Conservation (phyloP, 2,888 invertebrate species). For the Charanyca ferruginea region DNA sequence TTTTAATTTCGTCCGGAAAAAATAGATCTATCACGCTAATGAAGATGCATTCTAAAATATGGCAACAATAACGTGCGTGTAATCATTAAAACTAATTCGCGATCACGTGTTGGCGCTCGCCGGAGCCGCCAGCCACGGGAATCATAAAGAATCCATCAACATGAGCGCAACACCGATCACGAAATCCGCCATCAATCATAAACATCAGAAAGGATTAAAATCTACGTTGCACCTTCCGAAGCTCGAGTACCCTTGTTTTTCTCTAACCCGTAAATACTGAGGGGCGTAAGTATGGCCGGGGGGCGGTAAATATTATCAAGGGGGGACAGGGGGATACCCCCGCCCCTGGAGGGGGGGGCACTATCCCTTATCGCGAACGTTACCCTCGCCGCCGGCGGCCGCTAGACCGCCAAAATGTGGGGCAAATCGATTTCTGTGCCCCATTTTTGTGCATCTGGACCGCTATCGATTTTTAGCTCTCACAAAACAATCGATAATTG, state of each 20-base stretch:
- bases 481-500: conserved; percentile 70
- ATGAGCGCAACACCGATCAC: conserved; percentile 86
- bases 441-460: conserved; percentile 91
- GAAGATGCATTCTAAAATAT: conserved; percentile 46
- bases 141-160: conserved; percentile 89
- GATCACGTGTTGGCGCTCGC: conserved; percentile 48
- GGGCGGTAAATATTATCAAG: conserved; percentile 91
- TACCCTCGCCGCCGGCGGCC: conserved; percentile 88
- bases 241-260: conserved; percentile 91
- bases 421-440: conserved; percentile 90
- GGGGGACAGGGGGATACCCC: conserved; percentile 82
- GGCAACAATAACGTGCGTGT: conserved; percentile 52
- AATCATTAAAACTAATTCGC: conserved; percentile 76
- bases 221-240: conserved; percentile 91
- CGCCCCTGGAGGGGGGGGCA: conserved; percentile 85
- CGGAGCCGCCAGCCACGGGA: conserved; percentile 60
- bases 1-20: conserved; percentile 29
- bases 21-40: conserved; percentile 37
- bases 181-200: conserved; percentile 91
- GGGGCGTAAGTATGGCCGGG: conserved; percentile 91
- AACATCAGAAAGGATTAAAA: conserved; percentile 91
- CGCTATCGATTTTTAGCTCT: conserved; percentile 85
- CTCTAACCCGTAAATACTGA: conserved; percentile 91
- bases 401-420: conserved; percentile 90
- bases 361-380: conserved; percentile 91